Evolutionary conservation across 2,888 invertebrate species (phyloP).

Genomic region (Synanthedon andrenaeformis): DNA sequence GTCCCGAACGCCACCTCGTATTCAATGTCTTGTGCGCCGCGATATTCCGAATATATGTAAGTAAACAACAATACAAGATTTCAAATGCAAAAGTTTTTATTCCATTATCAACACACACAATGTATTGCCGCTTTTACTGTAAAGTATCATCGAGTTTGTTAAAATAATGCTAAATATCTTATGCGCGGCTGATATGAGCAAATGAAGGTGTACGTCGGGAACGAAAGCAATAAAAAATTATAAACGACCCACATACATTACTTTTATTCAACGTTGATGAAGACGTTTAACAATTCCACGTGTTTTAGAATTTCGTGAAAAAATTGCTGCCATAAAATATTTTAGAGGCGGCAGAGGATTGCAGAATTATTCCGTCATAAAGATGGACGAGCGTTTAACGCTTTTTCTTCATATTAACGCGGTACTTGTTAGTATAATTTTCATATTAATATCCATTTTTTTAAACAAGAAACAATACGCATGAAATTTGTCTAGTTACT

Average conservation of each 20-base stretch:
- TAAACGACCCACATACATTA: constrained; percentile 32
- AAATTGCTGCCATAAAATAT: constrained; percentile 35
- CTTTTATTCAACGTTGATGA: constrained; percentile 37
- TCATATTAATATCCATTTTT: constrained; percentile 13
- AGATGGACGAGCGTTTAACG: constrained; percentile 40
- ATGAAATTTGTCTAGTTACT: too few species aligned
- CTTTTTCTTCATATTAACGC: constrained; percentile 22
- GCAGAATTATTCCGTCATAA: constrained; percentile 43
- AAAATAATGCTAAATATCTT: too few species aligned
- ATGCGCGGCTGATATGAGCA: constrained; percentile 6
- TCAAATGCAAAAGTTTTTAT: constrained; percentile 5
- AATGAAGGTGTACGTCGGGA: constrained; percentile 11
- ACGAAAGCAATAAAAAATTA: constrained; percentile 28
- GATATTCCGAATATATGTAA: constrained; percentile 2
- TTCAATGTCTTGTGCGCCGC: constrained; percentile 34
- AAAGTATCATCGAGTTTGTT: too few species aligned
- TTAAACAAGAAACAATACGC: too few species aligned
- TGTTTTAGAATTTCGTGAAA: constrained; percentile 26
- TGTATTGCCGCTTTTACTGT: neutral
- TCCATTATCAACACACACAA: neutral
- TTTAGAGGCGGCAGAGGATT: constrained; percentile 15
- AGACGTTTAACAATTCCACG: constrained; percentile 28
- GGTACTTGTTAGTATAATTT: constrained; percentile 29
- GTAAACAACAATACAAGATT: constrained; percentile 7
- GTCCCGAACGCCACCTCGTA: constrained; percentile 45